Evolutionary conservation across 1,140 invertebrate species (phyloP), one percentile per base, ranked within the genome.

Genomic region (Leptinotarsa texana): DNA sequence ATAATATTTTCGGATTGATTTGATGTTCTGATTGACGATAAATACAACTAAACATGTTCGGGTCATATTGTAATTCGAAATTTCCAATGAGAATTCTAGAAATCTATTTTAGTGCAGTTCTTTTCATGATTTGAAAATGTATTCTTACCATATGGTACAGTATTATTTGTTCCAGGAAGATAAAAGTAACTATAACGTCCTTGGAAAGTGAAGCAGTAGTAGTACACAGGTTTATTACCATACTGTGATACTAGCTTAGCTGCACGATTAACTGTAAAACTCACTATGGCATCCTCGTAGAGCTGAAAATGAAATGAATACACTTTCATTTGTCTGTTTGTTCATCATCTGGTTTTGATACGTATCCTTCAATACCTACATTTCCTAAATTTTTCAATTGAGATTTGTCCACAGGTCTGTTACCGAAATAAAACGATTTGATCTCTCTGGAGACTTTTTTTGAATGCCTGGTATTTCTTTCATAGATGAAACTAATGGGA

Each of bases 401-500:
- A 15, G 66, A 22, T 27, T 80, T 77, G 51, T 75, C 74, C 18
- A 81, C 48, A 6, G 75, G 69, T 72, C 78, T 79, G 27, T 78
- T 81, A 5, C 82, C 77, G 4, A 89, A 83, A 73, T 88, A 89
- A 78, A 86, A 87, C 73, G 83, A 75, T 68, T 81, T 86, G 3
- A 89, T 71, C 65, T 85, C 82, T 57, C 84, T 81, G 74, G 87
- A 90, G 3, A 90, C 87, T 13, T 85, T 80, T 33, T 80, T 79
- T 0, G 88, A 88, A 49, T 83, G 83, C 2, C 84, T 71, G 49
- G 85, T 87, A 42, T 85, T 83, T 71, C 84, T 83, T 78, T 90
- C 89, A 74, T 89, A 91, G 3, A 88, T 75, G 62, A 89, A 90
- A 72, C 84, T 84, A 1, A 90, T 88, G 2, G 90, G 90, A 3